These are phyloP conservation scores for Toxostoma redivivum DNA, from an alignment of 2,113 vertebrate species.

Conservation along the genomic window DNA sequence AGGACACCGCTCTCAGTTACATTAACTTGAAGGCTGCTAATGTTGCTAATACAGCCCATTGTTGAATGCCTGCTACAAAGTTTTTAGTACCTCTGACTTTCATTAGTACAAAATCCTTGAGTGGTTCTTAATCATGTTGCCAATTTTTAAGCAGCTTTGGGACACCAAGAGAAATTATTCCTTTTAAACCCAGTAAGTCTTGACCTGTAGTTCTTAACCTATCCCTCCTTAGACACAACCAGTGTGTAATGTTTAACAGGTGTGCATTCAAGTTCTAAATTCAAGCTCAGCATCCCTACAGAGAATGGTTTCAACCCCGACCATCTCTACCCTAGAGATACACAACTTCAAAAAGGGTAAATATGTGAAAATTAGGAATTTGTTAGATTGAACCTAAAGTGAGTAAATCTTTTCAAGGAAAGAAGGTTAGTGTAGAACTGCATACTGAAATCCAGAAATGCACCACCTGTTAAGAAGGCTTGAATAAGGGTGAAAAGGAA, in stretches of 20 bases:
- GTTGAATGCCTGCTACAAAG: neutral
- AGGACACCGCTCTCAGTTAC: neutral
- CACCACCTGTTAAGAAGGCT: neutral
- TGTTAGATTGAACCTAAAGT: neutral
- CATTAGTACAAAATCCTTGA: neutral
- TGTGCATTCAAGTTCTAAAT: neutral
- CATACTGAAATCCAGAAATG: neutral
- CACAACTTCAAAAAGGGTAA: neutral
- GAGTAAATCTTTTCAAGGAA: neutral
- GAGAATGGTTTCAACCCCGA: neutral
- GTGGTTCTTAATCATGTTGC: neutral
- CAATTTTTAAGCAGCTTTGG: constrained; percentile 5
- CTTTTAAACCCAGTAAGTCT: neutral
- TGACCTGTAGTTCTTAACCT: neutral
- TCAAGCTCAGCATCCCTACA: neutral
- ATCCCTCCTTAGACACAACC: neutral
- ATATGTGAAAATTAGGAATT: neutral
- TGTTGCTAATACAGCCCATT: neutral
- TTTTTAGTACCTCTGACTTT: neutral
- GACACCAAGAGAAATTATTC: neutral
- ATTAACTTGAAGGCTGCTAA: neutral
- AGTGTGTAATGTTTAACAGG: neutral
- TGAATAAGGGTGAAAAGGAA: neutral
- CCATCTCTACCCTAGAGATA: neutral
- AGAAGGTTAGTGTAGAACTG: neutral